Conservation (phyloP, 2,888 invertebrate genomes). For the Odontocolon sp. region DNA sequence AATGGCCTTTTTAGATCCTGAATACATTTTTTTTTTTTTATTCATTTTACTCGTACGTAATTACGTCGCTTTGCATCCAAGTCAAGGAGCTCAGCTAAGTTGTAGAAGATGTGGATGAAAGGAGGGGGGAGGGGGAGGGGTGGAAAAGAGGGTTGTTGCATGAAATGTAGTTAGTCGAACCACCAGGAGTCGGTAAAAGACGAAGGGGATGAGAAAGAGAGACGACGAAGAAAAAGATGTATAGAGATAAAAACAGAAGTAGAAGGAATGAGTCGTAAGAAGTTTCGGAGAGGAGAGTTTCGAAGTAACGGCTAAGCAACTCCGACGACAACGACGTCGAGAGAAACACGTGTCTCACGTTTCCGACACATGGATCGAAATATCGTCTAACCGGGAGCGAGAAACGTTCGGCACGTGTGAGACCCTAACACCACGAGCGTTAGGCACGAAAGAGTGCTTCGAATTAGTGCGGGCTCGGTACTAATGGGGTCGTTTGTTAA, state of each 20-base stretch:
- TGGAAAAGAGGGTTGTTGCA: background rate
- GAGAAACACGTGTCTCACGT: conserved; percentile 58
- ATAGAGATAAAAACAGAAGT: conserved; percentile 47
- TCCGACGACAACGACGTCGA: conserved; percentile 35
- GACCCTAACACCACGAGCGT: conserved; percentile 13
- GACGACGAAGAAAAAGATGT: conserved; percentile 22
- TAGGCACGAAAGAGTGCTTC: conserved; percentile 45
- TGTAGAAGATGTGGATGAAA: conserved; percentile 6
- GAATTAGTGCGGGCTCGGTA: conserved; percentile 53
- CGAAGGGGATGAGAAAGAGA: background rate
- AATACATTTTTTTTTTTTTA: conserved; percentile 41
- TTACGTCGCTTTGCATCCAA: conserved; percentile 58
- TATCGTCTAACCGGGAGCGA: conserved; percentile 41
- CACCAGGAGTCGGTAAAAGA: background rate
- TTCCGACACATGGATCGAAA: conserved; percentile 55
- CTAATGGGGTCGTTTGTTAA: conserved; percentile 60
- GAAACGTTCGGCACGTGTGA: conserved; percentile 46
- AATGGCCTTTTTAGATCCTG: conserved; percentile 6
- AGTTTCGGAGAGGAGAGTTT: conserved; percentile 42
- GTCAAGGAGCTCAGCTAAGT: conserved; percentile 48
- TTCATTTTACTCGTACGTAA: conserved; percentile 53
- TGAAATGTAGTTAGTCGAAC: conserved; percentile 15
- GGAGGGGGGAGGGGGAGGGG: background rate
- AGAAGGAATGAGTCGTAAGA: conserved; percentile 54
- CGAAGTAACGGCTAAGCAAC: too few species aligned